These are phyloP conservation scores for Menidia menidia DNA, from an alignment of 2,797 vertebrate species.

Conservation along the genomic window DNA sequence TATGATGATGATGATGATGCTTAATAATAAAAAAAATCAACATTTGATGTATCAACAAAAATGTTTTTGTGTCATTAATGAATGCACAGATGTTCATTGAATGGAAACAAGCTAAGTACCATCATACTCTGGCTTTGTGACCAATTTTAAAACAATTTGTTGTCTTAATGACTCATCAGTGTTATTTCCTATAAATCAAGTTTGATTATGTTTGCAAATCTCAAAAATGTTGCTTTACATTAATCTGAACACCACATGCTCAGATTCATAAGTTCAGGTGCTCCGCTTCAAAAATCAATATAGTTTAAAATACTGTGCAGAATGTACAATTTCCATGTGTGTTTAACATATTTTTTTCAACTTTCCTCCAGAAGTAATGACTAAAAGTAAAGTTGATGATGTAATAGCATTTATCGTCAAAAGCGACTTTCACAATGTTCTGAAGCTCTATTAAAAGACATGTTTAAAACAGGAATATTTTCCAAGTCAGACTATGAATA, in stretches of 20 bases:
- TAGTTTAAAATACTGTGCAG: neutral
- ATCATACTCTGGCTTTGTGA: neutral
- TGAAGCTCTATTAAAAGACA: neutral
- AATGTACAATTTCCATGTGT: neutral
- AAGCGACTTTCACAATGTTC: neutral
- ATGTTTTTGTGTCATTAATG: conserved; percentile 28
- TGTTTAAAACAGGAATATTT: neutral
- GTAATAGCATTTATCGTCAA: neutral
- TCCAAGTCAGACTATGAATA: neutral
- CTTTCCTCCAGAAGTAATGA: neutral
- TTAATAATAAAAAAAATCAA: conserved; percentile 53
- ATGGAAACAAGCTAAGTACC: neutral
- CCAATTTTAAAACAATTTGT: neutral
- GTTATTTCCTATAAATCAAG: neutral
- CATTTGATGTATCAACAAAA: conserved; percentile 7
- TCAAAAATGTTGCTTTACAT: neutral
- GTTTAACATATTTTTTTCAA: neutral
- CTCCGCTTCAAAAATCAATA: no score
- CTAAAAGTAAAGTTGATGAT: neutral
- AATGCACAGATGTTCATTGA: neutral
- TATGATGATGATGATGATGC: conserved; percentile 16
- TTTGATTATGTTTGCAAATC: neutral
- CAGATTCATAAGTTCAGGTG: conserved; percentile 1
- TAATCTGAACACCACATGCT: neutral
- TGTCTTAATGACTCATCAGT: neutral